phyloP scores from a whole-genome alignment of 2,888 invertebrate genomes.

The Eupithecia subumbrata region DNA sequence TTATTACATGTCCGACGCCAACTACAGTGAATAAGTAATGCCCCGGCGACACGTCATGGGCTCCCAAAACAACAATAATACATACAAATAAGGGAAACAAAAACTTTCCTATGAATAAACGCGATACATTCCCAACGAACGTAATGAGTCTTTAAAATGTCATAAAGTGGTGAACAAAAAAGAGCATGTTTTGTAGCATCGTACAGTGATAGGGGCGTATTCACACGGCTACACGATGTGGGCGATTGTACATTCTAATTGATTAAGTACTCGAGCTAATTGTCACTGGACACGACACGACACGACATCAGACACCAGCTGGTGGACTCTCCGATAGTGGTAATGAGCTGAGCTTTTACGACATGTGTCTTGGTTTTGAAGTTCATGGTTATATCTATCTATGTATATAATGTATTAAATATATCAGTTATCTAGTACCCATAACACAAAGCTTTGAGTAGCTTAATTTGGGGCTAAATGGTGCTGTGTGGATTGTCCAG shows the following conservation, averaged over 20 bases:
- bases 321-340: neutral
- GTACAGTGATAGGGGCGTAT: constrained; percentile 80
- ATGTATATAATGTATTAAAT: too few relatives aligned
- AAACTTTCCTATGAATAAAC: constrained; percentile 77
- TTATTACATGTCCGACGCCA: constrained; percentile 61
- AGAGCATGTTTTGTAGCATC: constrained; percentile 55
- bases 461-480: too few relatives aligned
- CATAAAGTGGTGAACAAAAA: constrained; percentile 78
- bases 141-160: constrained; percentile 77
- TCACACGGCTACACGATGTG: constrained; percentile 73
- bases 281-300: constrained; percentile 75
- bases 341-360: neutral
- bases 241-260: constrained; percentile 82
- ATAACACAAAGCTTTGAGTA: too few relatives aligned
- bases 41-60: constrained; percentile 66
- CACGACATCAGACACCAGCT: constrained; percentile 64
- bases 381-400: too few relatives aligned
- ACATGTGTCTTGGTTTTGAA: neutral
- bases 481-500: too few relatives aligned
- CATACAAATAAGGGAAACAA: constrained; percentile 64
- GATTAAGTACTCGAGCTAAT: constrained; percentile 81
- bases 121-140: constrained; percentile 60
- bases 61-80: constrained; percentile 75
- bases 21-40: constrained; percentile 71
- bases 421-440: too few relatives aligned